These are phyloP conservation scores for Enteromius treurensis DNA, from an alignment of 2,797 vertebrate species.

Conservation along the genomic window DNA sequence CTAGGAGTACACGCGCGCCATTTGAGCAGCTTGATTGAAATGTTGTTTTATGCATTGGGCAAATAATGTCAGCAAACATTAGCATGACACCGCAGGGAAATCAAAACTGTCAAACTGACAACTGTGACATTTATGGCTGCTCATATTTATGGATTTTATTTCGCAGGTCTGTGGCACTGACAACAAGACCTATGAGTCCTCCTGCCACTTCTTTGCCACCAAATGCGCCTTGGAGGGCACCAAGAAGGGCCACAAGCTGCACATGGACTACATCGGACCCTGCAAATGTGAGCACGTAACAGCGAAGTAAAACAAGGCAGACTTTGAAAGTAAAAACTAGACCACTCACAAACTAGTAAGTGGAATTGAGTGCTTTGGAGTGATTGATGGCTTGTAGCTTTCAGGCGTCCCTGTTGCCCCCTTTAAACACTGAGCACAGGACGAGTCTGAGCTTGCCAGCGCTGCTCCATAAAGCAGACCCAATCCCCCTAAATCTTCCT, in stretches of 20 bases:
- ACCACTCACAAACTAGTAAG: conserved; percentile 6
- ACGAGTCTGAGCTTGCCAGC: conserved; percentile 63
- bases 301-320: background rate
- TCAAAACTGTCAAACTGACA: conserved; percentile 12
- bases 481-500: conserved; percentile 45
- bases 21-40: conserved; percentile 23
- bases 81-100: background rate
- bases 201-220: conserved; percentile 98
- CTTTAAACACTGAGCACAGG: conserved; percentile 37
- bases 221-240: conserved; percentile 98
- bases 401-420: conserved; percentile 54
- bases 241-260: conserved; percentile 99
- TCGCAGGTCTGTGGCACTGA: conserved; percentile 94
- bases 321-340: conserved; percentile 32
- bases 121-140: conserved; percentile 1
- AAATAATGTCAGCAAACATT: conserved; percentile 12
- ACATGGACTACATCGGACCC: conserved; percentile 96
- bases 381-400: conserved; percentile 58
- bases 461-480: conserved; percentile 46
- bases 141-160: background rate
- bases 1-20: background rate
- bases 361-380: conserved; percentile 16
- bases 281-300: conserved; percentile 89
- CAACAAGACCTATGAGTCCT: conserved; percentile 97
- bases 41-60: background rate